These are phyloP conservation scores for Amphimedon queenslandica DNA, from an alignment of 37 sponge, comb jelly and placozoan genomes.

Conservation along the genomic window DNA sequence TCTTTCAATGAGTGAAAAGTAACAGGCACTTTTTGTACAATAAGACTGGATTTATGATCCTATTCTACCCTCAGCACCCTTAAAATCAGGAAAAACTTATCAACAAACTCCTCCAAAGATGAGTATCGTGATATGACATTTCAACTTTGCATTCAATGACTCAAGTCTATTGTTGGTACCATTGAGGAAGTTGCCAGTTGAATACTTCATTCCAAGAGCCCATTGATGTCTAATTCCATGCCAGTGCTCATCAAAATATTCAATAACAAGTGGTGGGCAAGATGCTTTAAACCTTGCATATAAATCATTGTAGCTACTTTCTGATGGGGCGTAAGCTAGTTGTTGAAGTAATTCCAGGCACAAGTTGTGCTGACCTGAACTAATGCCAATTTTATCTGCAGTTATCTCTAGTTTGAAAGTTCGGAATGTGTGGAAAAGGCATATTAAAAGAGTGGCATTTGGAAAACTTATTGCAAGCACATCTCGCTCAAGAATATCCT, in stretches of 20 bases:
- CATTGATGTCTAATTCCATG: conserved; percentile 12
- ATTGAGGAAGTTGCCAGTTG: conserved; percentile 12
- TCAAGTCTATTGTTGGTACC: conserved; percentile 15
- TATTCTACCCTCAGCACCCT: conserved; percentile 21
- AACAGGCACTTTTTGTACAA: conserved; percentile 25
- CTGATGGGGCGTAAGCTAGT: conserved; percentile 12
- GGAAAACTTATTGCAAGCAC: conserved; percentile 22
- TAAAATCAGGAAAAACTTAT: conserved; percentile 35
- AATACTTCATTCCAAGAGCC: conserved; percentile 15
- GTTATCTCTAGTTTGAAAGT: conserved; percentile 29
- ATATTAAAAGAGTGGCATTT: conserved; percentile 21
- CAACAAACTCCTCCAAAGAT: conserved; percentile 35
- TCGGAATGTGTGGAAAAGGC: conserved; percentile 46
- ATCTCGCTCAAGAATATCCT: conserved; percentile 34
- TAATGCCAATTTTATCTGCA: conserved; percentile 40
- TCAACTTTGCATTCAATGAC: conserved; percentile 42
- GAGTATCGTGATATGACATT: conserved; percentile 30
- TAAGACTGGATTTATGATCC: conserved; percentile 25
- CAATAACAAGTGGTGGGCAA: not conserved
- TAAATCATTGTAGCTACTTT: not conserved
- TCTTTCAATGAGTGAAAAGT: conserved; percentile 2
- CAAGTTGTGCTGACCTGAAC: conserved; percentile 15
- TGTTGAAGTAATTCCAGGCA: conserved; percentile 45
- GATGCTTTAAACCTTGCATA: not conserved
- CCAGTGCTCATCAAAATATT: conserved; percentile 11